Conservation (phyloP, 2,888 invertebrate species). For the Ophioninae sp. region DNA sequence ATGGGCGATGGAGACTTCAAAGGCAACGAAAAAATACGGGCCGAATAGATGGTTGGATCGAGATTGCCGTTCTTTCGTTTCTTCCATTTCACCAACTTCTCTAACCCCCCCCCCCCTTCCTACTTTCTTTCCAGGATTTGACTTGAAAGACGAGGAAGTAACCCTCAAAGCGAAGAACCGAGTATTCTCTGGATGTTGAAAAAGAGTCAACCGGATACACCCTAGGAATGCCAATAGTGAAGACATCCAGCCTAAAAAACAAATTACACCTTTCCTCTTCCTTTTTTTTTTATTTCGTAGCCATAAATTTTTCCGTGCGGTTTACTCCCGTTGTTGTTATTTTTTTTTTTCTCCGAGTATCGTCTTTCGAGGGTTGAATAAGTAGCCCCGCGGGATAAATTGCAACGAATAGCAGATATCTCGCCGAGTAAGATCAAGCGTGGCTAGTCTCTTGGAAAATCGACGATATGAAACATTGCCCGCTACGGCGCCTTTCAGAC, state of each 20-base stretch:
- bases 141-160: conserved; percentile 32
- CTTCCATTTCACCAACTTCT: neutral
- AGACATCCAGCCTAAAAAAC: conserved; percentile 59
- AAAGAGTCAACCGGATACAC: conserved; percentile 64
- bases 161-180: conserved; percentile 59
- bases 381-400: conserved; percentile 60
- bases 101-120: no score
- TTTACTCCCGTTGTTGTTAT: conserved; percentile 32
- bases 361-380: conserved; percentile 64
- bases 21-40: conserved; percentile 24
- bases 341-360: conserved; percentile 20
- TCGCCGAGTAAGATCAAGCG: conserved; percentile 53
- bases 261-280: conserved; percentile 29
- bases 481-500: conserved; percentile 63
- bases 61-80: conserved; percentile 30
- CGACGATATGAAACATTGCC: conserved; percentile 78
- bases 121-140: conserved; percentile 9
- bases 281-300: conserved; percentile 45
- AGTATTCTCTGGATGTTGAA: conserved; percentile 47
- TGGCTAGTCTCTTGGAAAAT: conserved; percentile 78
- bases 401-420: conserved; percentile 56
- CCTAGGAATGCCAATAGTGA: conserved; percentile 72
- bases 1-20: conserved; percentile 31
- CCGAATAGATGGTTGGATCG: conserved; percentile 4
- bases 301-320: conserved; percentile 57